A percentile compares a stretch with the other conserved stretches of the same genome.
Evolutionary conservation across 2,797 vertebrate species (phyloP).

Genomic region (Synanceia verrucosa): DNA sequence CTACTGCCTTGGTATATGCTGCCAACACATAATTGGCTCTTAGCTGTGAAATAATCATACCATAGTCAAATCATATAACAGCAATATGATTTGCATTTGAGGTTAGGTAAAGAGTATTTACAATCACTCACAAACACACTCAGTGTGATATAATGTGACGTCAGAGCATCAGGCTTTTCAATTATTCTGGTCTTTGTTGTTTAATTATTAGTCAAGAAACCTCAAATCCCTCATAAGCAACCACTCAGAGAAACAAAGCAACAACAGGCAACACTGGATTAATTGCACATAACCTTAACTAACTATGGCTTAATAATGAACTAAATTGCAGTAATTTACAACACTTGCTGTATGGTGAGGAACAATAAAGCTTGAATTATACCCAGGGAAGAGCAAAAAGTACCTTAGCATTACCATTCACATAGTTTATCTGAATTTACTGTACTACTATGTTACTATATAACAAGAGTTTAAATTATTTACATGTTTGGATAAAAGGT

Average conservation of each 20-base stretch:
- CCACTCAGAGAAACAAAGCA: background rate
- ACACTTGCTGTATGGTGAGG: background rate
- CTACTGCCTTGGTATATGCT: background rate
- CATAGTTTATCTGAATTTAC: background rate
- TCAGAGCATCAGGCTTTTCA: slow-evolving; percentile 10
- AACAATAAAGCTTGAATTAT: background rate
- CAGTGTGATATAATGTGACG: background rate
- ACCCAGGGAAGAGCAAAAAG: background rate
- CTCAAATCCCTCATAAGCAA: slow-evolving; percentile 29
- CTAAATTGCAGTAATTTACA: slow-evolving; percentile 18
- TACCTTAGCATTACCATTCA: background rate
- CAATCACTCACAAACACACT: background rate
- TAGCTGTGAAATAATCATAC: background rate
- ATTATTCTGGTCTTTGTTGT: slow-evolving; percentile 5
- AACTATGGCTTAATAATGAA: slow-evolving; percentile 15
- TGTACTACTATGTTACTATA: background rate
- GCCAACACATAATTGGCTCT: background rate
- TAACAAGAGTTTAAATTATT: slow-evolving; percentile 9
- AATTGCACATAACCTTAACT: slow-evolving; percentile 35
- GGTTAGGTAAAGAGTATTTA: background rate
- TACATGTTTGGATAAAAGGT: background rate
- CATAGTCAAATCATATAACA: background rate
- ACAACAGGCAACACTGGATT: slow-evolving; percentile 9
- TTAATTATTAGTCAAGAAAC: slow-evolving; percentile 43
- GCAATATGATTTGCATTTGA: background rate